phyloP scores from a whole-genome alignment of 2,113 vertebrate species.

The Cyrtonyx montezumae region DNA sequence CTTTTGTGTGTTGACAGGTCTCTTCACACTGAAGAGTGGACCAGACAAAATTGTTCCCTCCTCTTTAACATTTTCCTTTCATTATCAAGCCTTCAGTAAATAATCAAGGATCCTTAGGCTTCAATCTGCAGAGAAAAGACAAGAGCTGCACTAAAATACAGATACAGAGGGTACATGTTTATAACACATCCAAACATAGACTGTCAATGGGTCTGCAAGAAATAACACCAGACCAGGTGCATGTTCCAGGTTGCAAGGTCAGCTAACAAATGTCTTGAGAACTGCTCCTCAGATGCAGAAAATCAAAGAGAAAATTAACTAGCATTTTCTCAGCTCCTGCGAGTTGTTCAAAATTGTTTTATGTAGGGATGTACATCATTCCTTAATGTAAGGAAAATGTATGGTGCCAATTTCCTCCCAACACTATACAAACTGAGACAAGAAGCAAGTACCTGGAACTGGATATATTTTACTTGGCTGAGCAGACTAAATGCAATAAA shows the following conservation, averaged over 20 bases:
- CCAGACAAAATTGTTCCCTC: neutral
- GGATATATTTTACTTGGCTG: slow-evolving; percentile 43
- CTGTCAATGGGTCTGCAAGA: neutral
- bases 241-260: slow-evolving; percentile 3
- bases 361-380: neutral
- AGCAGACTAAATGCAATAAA: slow-evolving; percentile 45
- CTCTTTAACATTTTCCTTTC: neutral
- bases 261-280: neutral
- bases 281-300: neutral
- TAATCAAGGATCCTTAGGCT: neutral
- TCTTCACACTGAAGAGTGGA: neutral
- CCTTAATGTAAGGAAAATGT: slow-evolving; percentile 30
- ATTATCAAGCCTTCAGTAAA: slow-evolving; percentile 9
- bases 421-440: slow-evolving; percentile 25
- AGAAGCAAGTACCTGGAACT: slow-evolving; percentile 41
- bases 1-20: neutral
- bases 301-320: slow-evolving; percentile 36
- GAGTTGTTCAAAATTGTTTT: slow-evolving; percentile 19
- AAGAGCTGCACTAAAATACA: neutral
- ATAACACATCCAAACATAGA: neutral
- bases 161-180: neutral
- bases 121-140: neutral
- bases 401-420: slow-evolving; percentile 23
- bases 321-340: slow-evolving; percentile 14
- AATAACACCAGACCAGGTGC: neutral